These are phyloP conservation scores for Aplodontia rufa DNA, from an alignment of 2,113 vertebrate genomes.

Conservation along the genomic window DNA sequence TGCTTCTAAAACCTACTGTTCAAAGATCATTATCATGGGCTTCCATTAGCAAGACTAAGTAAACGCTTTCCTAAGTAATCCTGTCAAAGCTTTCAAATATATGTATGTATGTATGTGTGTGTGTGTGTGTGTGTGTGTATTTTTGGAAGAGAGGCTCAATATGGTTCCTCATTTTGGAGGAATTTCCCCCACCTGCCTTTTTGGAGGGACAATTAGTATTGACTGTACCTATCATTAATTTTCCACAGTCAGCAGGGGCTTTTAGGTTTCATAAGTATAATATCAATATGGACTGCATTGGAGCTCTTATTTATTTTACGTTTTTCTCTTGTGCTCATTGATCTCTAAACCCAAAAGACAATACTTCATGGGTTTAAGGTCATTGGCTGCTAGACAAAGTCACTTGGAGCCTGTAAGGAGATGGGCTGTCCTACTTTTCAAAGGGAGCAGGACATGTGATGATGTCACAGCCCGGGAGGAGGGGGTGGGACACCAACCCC, in stretches of 20 bases:
- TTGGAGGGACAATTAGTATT: slow-evolving; percentile 77
- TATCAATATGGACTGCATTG: slow-evolving; percentile 65
- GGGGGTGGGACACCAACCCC: not conserved
- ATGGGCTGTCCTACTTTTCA: not conserved
- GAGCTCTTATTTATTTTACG: slow-evolving; percentile 67
- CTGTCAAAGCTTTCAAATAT: slow-evolving; percentile 73
- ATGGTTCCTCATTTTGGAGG: slow-evolving; percentile 65
- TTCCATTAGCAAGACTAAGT: slow-evolving; percentile 85
- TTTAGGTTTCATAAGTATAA: slow-evolving; percentile 73
- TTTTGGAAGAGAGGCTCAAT: slow-evolving; percentile 78
- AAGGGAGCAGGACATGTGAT: not conserved
- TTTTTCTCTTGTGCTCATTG: slow-evolving; percentile 46
- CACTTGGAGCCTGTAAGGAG: not conserved
- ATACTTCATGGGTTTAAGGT: slow-evolving; percentile 52
- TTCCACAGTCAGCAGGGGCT: slow-evolving; percentile 65
- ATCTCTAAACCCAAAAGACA: slow-evolving; percentile 15
- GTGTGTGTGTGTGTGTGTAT: no score
- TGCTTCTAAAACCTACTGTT: slow-evolving; percentile 84
- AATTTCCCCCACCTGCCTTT: slow-evolving; percentile 64
- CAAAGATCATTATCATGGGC: slow-evolving; percentile 84
- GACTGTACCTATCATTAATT: slow-evolving; percentile 79
- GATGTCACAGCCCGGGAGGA: slow-evolving; percentile 51
- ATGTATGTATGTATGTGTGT: no score
- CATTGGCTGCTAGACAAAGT: slow-evolving; percentile 18
- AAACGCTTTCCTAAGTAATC: slow-evolving; percentile 84